These are phyloP conservation scores for Microtus pennsylvanicus DNA, from an alignment of 2,113 vertebrate genomes.

Conservation along the genomic window DNA sequence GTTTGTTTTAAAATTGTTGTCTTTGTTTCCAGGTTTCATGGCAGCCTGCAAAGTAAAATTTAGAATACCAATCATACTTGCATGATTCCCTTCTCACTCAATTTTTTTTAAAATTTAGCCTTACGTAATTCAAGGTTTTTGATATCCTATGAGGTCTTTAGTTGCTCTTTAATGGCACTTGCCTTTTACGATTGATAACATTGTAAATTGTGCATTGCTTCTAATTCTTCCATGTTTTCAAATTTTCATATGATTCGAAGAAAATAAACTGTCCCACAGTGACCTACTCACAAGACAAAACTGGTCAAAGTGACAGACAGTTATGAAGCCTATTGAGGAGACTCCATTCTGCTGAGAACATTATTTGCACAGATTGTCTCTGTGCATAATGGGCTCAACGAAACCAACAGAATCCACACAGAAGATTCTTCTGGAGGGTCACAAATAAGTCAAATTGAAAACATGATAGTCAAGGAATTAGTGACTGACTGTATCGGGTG, in stretches of 20 bases:
- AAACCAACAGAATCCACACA: neutral
- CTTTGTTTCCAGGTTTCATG: neutral
- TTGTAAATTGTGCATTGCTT: neutral
- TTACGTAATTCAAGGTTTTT: neutral
- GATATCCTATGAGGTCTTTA: neutral
- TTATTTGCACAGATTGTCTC: neutral
- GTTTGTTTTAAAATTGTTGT: slow-evolving; percentile 29
- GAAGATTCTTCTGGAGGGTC: neutral
- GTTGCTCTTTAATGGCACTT: neutral
- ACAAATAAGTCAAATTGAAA: neutral
- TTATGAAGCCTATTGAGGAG: neutral
- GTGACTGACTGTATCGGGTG: neutral
- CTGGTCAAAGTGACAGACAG: neutral
- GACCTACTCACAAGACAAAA: neutral
- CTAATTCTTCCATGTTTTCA: neutral
- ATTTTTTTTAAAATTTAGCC: neutral
- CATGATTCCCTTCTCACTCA: neutral
- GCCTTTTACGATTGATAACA: neutral
- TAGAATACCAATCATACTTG: neutral
- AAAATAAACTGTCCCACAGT: neutral
- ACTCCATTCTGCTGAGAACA: neutral
- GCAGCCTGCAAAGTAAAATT: neutral
- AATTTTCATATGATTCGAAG: slow-evolving; percentile 4
- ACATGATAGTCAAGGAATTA: neutral
- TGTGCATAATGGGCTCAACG: neutral